Base-by-base conservation (phyloP, 1,140 invertebrate genomes). In the Elymnias hypermnestra region DNA sequence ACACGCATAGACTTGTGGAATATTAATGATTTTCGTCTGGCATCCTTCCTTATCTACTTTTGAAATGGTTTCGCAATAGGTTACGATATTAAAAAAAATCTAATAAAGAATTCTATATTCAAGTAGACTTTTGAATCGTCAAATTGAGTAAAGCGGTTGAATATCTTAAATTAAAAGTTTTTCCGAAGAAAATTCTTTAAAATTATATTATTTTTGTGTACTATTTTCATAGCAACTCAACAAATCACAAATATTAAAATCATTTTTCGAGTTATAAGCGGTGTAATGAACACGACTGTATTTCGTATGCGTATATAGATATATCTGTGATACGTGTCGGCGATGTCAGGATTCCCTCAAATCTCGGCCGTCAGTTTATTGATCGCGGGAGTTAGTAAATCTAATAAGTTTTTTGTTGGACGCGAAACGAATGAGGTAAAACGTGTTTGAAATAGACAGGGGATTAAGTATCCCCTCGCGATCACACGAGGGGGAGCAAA, bases 401-500 rank as follows among this genome's bases (percentile, higher is more conserved):
- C 72, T 81, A 81, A 81, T 83, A 83, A 81, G 59, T 81, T 84
- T 84, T 84, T 84, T 83, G 69, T 81, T 52, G 60, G 63, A 73
- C 75, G 75, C 66, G 68, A 71, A 72, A 74, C 70, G 81, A 79
- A 77, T 83, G 78, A 84, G 71, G 81, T 77, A 69, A 81, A 81
- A 83, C 78, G 78, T 84, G 78, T 84, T 83, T 76, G 76, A 81
- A 79, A 84, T 83, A 83, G 81, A 79, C 81, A 81, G 78, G 81
- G 81, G 81, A 79, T 84, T 82, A 83, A 74, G 66, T 75, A 67
- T 76, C 76, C 79, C 79, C 77, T 79, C 60, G 57, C 57, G 65
- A 54, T 56, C 53, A 37, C 37, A 49, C 33, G 49, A 57, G n/a
- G 62, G 67, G 71, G 54, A 51, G 53, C 31, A 46, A 29, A 52